phyloP scores from a whole-genome alignment of 2,113 vertebrate genomes.

The Seriola rivoliana region DNA sequence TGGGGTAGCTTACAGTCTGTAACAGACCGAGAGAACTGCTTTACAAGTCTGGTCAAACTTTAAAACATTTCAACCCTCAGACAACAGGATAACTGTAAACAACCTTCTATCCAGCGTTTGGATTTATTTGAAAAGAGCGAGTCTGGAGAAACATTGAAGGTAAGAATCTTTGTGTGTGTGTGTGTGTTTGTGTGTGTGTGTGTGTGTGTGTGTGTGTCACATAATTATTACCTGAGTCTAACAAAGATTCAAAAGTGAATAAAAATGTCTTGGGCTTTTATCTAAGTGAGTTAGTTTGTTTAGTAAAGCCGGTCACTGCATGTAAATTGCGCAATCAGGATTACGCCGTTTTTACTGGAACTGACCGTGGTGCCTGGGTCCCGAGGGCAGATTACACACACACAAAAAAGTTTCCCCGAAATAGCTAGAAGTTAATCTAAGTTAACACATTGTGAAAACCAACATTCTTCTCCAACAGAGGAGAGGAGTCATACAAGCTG shows the following conservation, averaged over 20 bases:
- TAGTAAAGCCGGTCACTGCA: conserved; percentile 2
- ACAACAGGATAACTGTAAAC: background rate
- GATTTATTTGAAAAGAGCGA: conserved; percentile 48
- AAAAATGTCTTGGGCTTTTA: background rate
- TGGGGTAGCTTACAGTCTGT: background rate
- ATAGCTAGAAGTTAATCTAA: conserved; percentile 8
- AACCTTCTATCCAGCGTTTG: background rate
- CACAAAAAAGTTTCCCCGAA: conserved; percentile 61
- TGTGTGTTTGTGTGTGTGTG: no score
- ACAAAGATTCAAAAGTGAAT: background rate
- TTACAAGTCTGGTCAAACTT: background rate
- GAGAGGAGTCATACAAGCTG: background rate
- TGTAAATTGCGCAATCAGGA: conserved; percentile 62
- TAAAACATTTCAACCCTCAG: background rate
- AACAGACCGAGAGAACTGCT: background rate
- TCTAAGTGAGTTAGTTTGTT: background rate
- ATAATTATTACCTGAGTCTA: no score
- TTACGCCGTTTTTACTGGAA: conserved; percentile 80
- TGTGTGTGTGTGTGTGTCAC: no score
- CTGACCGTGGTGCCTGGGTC: conserved; percentile 57
- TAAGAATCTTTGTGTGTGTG: conserved; percentile 33
- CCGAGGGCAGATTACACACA: conserved; percentile 58
- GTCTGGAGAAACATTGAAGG: conserved; percentile 52
- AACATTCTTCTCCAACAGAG: background rate
- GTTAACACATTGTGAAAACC: conserved; percentile 1